Base-by-base conservation (phyloP, 2,797 vertebrate genomes). In the Aselliscus stoliczkanus region DNA sequence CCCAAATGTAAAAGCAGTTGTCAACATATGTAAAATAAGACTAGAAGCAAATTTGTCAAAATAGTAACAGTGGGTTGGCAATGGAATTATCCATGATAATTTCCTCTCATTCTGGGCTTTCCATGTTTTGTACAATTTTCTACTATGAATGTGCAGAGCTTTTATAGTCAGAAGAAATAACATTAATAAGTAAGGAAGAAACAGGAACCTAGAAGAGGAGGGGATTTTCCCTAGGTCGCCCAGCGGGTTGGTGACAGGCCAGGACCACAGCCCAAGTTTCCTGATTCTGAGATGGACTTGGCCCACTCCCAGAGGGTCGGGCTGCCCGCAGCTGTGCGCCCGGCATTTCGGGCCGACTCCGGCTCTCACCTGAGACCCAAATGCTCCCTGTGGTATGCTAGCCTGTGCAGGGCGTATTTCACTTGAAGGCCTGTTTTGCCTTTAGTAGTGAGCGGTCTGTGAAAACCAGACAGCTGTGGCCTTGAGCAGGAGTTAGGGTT, bases 1-100 rank as follows among this genome's bases (percentile, higher is more conserved):
- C 31, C 42, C 29, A 58, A 76, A 42, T 72, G n/a, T 50, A 10
- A 79, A 93, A 85, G 54, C 17, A 31, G 8, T 18, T 67, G 37
- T 56, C 47, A 56, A 29, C 42, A 44, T 65, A 14, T 69, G 39
- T 72, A 62, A 50, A 85, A 54, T 37, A 93, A 86, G 56, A 18
- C 54, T 54, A n/a, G 50, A 60, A 81, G 17, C n/a, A 91, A 76
- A 50, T 82, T n/a, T 92, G 58, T 69, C 83, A 86, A 67, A 79
- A 77, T 62, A 72, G 47, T 60, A 86, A 29, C 54, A 52, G 29
- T 20, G 3, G 5, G 89, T 52, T 54, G n/a, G 13, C 67, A 39
- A 69, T 29, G 56, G 88, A 56, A 88, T 73, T 60, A 64, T 52
- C 50, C 21, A 31, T 37, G 54, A 67, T 52, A 39, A 34, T 76